A percentile compares a stretch with the other conserved stretches of the same genome.
These are phyloP conservation scores for Watsonalla binaria DNA, from an alignment of 2,888 invertebrate genomes.

Conservation along the genomic window DNA sequence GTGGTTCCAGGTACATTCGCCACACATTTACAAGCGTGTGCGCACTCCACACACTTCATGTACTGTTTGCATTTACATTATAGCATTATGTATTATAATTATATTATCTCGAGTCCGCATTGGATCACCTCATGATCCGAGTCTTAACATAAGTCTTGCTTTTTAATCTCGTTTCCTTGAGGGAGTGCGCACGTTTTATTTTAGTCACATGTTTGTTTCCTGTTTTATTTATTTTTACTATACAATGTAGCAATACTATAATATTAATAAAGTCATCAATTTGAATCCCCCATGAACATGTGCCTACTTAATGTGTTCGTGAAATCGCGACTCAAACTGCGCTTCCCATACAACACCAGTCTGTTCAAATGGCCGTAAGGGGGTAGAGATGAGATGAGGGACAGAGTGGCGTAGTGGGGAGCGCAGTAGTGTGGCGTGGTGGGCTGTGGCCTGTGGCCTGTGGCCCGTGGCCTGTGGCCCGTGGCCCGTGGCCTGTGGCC, in stretches of 20 bases:
- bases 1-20: slow-evolving; percentile 98
- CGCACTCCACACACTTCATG: slow-evolving; percentile 45
- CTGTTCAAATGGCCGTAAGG: too few relatives aligned
- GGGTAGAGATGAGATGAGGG: too few relatives aligned
- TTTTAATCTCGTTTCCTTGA: slow-evolving; percentile 11
- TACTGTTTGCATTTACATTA: too few relatives aligned
- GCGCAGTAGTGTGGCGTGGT: slow-evolving; percentile 50
- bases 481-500: slow-evolving; percentile 16
- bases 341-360: slow-evolving; percentile 36
- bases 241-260: slow-evolving; percentile 27
- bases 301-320: slow-evolving; percentile 66
- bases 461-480: too few relatives aligned
- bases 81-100: too few relatives aligned
- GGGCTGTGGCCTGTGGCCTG: slow-evolving; percentile 5
- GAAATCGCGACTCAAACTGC: slow-evolving; percentile 46
- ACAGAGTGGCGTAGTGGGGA: slow-evolving; percentile 30
- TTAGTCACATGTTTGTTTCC: slow-evolving; percentile 76
- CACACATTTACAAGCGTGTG: slow-evolving; percentile 62
- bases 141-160: background rate
- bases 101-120: too few relatives aligned
- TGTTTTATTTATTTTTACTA: slow-evolving; percentile 27
- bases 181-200: slow-evolving; percentile 69
- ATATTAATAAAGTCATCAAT: slow-evolving; percentile 26
- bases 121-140: too few relatives aligned
- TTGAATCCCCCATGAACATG: slow-evolving; percentile 67